These are phyloP conservation scores for Helostoma temminkii DNA, from an alignment of 2,797 vertebrate species.

Conservation along the genomic window DNA sequence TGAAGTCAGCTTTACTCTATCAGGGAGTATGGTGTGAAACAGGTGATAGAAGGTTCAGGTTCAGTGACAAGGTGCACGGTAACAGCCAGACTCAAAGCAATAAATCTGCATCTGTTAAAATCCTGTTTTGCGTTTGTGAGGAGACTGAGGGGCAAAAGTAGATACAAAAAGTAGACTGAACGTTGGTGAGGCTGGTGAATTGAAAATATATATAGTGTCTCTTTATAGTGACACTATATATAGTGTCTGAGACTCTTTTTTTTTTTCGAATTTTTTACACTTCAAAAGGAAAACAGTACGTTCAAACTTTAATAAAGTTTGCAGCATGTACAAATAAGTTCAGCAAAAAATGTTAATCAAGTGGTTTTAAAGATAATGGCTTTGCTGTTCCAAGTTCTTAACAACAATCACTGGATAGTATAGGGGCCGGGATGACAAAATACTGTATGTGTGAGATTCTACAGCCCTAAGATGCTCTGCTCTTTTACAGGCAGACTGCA, in stretches of 20 bases:
- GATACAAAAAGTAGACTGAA: slow-evolving; percentile 7
- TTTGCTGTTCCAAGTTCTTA: slow-evolving; percentile 30
- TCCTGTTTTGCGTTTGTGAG: slow-evolving; percentile 34
- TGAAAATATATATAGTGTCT: slow-evolving; percentile 19
- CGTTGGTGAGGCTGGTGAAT: background rate
- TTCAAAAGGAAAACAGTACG: slow-evolving; percentile 30
- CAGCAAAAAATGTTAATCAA: slow-evolving; percentile 10
- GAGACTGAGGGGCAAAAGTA: slow-evolving; percentile 21
- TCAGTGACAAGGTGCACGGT: slow-evolving; percentile 50
- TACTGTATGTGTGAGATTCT: slow-evolving; percentile 32
- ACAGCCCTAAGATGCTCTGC: slow-evolving; percentile 30
- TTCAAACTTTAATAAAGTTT: slow-evolving; percentile 13
- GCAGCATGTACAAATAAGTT: slow-evolving; percentile 22
- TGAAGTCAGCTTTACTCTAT: slow-evolving; percentile 55
- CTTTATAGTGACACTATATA: slow-evolving; percentile 29
- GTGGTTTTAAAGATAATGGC: slow-evolving; percentile 42
- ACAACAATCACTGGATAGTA: slow-evolving; percentile 24
- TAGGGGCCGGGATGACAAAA: slow-evolving; percentile 10
- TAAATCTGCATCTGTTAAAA: slow-evolving; percentile 68
- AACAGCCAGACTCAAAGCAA: slow-evolving; percentile 61
- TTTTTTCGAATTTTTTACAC: slow-evolving; percentile 24
- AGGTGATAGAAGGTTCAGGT: slow-evolving; percentile 76
- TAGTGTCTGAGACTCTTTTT: too few relatives aligned
- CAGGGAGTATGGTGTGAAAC: slow-evolving; percentile 48
- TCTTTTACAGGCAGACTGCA: slow-evolving; percentile 45